Percentiles rank a stretch among this genome's conserved stretches.
phyloP scores from a whole-genome alignment of 2,888 invertebrate species.

The Keiferia lycopersicella region DNA sequence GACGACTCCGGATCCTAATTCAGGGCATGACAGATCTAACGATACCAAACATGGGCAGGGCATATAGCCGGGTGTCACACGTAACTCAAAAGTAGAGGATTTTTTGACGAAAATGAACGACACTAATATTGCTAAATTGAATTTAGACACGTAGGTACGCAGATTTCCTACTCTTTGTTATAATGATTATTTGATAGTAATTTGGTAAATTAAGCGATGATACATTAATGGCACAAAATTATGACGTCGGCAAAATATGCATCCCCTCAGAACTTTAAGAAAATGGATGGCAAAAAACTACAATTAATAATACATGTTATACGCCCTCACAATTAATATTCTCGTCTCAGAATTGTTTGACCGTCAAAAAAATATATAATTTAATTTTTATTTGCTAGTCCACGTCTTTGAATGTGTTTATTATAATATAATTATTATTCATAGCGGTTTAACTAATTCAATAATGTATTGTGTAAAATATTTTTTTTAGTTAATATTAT shows the following conservation, averaged over 20 bases:
- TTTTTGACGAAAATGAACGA: no score
- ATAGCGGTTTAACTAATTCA: constrained; percentile 79
- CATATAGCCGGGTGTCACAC: no score
- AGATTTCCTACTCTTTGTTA: no score
- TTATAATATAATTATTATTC: constrained; percentile 78
- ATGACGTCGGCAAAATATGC: not conserved
- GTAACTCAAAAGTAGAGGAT: no score
- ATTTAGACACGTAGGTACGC: no score
- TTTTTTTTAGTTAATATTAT: constrained; percentile 78
- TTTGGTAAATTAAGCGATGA: not conserved
- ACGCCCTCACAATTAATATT: constrained; percentile 29
- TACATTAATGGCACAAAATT: not conserved
- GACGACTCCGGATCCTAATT: no score
- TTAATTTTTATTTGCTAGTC: constrained; percentile 80
- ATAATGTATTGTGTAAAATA: constrained; percentile 80
- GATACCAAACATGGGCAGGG: no score
- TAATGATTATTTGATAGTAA: no score
- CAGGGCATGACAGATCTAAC: no score
- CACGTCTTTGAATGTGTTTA: constrained; percentile 75
- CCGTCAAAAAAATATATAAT: constrained; percentile 52
- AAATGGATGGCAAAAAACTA: constrained; percentile 21
- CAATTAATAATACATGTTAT: constrained; percentile 5
- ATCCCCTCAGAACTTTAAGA: constrained; percentile 11
- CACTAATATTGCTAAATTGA: no score
- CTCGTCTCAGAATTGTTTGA: constrained; percentile 46